phyloP scores from a whole-genome alignment of 2,797 vertebrate species.

The Enteromius viviparus region DNA sequence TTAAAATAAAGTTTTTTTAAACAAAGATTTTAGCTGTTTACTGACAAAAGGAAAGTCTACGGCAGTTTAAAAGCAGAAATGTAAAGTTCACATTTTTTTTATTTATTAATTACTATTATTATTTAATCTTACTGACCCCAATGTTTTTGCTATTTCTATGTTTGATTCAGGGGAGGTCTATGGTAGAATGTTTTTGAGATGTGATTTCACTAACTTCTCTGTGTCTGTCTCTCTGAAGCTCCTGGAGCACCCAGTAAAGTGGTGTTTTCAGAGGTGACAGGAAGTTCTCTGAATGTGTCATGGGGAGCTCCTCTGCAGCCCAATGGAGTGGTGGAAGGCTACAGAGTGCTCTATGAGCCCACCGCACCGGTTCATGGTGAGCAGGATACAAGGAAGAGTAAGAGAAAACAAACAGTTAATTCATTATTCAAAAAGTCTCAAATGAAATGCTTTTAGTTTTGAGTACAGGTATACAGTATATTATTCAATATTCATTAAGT shows the following conservation, averaged over 20 bases:
- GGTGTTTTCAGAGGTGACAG: conserved; percentile 91
- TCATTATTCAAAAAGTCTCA: background rate
- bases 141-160: background rate
- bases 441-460: background rate
- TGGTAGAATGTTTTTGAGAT: background rate
- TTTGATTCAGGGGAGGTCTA: background rate
- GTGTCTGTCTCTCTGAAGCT: conserved; percentile 72
- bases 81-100: too few species aligned
- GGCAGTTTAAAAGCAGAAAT: background rate
- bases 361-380: conserved; percentile 88
- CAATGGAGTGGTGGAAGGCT: conserved; percentile 92
- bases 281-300: conserved; percentile 88
- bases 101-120: background rate
- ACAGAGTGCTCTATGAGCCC: conserved; percentile 91
- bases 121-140: background rate
- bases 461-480: background rate
- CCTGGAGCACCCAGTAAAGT: conserved; percentile 88
- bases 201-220: background rate
- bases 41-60: background rate
- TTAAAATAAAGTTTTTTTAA: too few species aligned
- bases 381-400: background rate
- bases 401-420: background rate
- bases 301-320: conserved; percentile 88
- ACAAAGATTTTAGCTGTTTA: too few species aligned
- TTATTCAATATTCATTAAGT: background rate